phyloP scores from a whole-genome alignment of 1,140 invertebrate species.

The Caenorhabditis inopinata region DNA sequence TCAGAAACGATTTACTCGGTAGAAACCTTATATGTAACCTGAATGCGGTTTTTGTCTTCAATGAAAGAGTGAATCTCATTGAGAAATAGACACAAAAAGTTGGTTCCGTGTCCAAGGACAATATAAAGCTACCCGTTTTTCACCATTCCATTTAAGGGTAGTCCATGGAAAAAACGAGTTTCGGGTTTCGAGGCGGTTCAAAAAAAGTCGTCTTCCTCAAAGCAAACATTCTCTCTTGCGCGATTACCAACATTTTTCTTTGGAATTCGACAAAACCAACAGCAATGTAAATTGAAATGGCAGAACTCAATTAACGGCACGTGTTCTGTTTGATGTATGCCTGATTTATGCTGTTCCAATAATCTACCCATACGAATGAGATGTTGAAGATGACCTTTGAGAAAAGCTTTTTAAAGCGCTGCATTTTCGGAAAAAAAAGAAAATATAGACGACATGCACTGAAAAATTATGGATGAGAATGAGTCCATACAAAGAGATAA shows the following conservation, averaged over 20 bases:
- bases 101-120: neutral
- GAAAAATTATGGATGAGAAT: neutral
- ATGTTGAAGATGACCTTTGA: no score
- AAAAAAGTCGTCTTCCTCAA: constrained; percentile 15
- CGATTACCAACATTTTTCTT: neutral
- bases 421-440: no score
- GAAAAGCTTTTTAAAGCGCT: no score
- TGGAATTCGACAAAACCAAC: constrained; percentile 21
- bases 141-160: neutral
- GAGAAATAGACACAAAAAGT: neutral
- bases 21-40: no score
- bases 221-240: neutral
- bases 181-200: constrained; percentile 2
- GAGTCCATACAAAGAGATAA: neutral
- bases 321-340: no score
- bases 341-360: no score
- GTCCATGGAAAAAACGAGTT: neutral
- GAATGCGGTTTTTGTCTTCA: no score
- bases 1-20: no score
- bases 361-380: no score
- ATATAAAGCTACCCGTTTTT: neutral
- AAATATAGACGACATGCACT: neutral
- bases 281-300: neutral
- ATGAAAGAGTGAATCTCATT: no score
- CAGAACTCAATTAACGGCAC: neutral